These are phyloP conservation scores for Drosophila ogumai DNA, from an alignment of 1,140 invertebrate species.

Conservation along the genomic window DNA sequence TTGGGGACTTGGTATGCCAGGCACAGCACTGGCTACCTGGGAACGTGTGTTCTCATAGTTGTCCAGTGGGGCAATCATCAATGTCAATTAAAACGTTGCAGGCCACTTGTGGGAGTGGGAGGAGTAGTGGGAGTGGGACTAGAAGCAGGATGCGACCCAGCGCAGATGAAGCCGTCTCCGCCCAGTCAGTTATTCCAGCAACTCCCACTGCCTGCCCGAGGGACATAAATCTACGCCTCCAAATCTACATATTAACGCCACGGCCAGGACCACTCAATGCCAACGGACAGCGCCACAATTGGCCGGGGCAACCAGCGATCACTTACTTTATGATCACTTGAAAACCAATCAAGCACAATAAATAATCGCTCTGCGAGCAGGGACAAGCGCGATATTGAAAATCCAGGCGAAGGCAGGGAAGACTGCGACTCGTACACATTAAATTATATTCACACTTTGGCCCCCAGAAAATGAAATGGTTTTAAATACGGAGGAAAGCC, in stretches of 20 bases:
- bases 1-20: conserved; percentile 45
- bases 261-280: conserved; percentile 49
- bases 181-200: conserved; percentile 42
- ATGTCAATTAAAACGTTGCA: conserved; percentile 74
- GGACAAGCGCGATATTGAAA: conserved; percentile 77
- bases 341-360: conserved; percentile 85
- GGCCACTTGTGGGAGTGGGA: conserved; percentile 66
- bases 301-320: conserved; percentile 68
- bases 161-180: conserved; percentile 60
- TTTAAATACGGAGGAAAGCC: conserved; percentile 71
- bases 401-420: conserved; percentile 43
- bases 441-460: conserved; percentile 85
- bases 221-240: conserved; percentile 76
- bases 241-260: conserved; percentile 82
- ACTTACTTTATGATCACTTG: conserved; percentile 85
- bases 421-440: conserved; percentile 58
- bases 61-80: conserved; percentile 73
- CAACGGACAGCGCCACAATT: conserved; percentile 64
- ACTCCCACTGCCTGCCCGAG: conserved; percentile 22
- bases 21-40: conserved; percentile 46
- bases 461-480: conserved; percentile 81
- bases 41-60: conserved; percentile 67
- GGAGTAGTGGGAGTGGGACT: conserved; percentile 40
- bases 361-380: conserved; percentile 72
- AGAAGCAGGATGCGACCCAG: conserved; percentile 22